Conservation (phyloP, 2,797 vertebrate genomes). For the Tapera naevia region DNA sequence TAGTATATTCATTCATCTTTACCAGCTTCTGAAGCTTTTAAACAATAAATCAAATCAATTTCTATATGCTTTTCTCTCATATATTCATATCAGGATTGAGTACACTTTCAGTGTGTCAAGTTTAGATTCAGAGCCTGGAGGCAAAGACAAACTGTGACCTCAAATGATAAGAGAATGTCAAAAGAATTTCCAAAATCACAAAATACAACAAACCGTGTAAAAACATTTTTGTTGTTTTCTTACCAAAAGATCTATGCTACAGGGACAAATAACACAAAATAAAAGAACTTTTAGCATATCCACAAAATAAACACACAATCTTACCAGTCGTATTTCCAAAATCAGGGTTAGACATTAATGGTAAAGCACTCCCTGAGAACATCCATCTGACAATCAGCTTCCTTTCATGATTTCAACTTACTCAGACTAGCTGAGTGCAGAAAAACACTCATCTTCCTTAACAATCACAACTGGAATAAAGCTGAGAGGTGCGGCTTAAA, state of each 20-base stretch:
- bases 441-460: background rate
- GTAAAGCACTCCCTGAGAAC: background rate
- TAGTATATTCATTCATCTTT: constrained; percentile 13
- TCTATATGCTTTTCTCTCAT: background rate
- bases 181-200: background rate
- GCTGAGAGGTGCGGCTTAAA: background rate
- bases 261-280: background rate
- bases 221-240: background rate
- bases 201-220: background rate
- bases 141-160: background rate
- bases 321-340: background rate
- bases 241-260: background rate
- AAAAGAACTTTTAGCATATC: background rate
- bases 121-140: background rate
- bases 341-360: background rate
- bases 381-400: background rate
- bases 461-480: background rate
- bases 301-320: background rate
- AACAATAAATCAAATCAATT: constrained; percentile 10
- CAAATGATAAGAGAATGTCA: background rate
- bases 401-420: background rate
- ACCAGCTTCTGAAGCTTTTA: background rate
- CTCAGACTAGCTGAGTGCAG: background rate
- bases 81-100: accelerated
- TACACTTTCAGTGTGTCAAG: background rate